Base-by-base conservation (phyloP, 2,797 vertebrate genomes). In the Alauda arvensis region DNA sequence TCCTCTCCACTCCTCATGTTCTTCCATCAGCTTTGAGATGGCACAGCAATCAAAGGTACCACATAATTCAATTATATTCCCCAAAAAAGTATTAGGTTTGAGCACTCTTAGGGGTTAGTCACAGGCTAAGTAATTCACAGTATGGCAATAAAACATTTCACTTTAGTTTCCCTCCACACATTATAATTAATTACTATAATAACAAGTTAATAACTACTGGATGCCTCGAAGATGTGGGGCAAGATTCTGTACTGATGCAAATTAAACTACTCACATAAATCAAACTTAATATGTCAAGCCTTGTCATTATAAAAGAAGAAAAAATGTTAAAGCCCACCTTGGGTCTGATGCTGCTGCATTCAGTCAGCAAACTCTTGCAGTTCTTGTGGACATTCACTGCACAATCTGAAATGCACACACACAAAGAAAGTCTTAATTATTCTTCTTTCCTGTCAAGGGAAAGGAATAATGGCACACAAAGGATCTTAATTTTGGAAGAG, bases 311-410 rank as follows among this genome's bases (percentile, higher is more conserved):
- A 65, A 43, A 66, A 46, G n/a, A 45, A 52, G 7, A 83, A 56
- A 2, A 76, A 46, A 46, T 43, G 56, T 60, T 18, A 53, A 77
- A 74, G 48, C 96, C 94, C 97, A 99, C 98, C 98, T 98, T 99
- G 94, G 92, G 96, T 95, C 94, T 98, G 95, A 55, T 94, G 96
- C 96, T 98, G 96, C 96, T 98, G 95, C 98, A 99, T 95, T 99
- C 98, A 61, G 98, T 96, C 94, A 98, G 96, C 82, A 98, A 97
- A 91, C 92, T 97, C 96, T 95, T 98, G 96, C 98, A 98, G 97
- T 96, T 98, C 96, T 98, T 98, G 95, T 98, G 98, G 95, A 98
- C 98, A 71, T 98, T 98, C 93, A 98, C 98, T 37, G 97, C 97
- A 92, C 98, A 99, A 90, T 98, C 98, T 98, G 97, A 61, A 92